These are phyloP conservation scores for Arrhopalites spinosus DNA, from an alignment of 2,888 invertebrate genomes.

Conservation along the genomic window DNA sequence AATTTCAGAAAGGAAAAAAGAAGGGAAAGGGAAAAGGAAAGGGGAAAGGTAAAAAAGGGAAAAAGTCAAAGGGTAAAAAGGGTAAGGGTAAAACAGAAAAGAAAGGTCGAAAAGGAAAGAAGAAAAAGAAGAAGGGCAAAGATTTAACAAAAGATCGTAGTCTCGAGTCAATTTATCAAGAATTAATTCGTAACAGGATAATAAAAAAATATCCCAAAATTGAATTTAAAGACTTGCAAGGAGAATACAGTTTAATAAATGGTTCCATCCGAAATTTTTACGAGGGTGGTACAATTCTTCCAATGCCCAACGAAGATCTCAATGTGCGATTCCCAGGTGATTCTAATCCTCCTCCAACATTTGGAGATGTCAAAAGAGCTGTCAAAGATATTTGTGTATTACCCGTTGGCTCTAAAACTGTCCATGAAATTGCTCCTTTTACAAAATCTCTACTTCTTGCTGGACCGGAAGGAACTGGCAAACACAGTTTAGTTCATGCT, in stretches of 20 bases:
- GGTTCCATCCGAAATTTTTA: constrained; percentile 46
- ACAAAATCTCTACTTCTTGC: constrained; percentile 79
- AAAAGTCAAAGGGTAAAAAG: constrained; percentile 78
- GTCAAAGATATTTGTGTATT: constrained; percentile 86
- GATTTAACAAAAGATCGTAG: constrained; percentile 88
- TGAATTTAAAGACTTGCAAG: constrained; percentile 73
- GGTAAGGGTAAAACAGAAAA: constrained; percentile 59
- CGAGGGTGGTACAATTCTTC: not conserved
- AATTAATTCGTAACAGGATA: constrained; percentile 87
- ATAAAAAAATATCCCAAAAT: constrained; percentile 77
- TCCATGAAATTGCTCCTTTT: constrained; percentile 46
- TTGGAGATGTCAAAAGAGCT: constrained; percentile 84
- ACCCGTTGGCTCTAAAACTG: constrained; percentile 69
- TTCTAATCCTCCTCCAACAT: constrained; percentile 65
- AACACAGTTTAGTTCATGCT: constrained; percentile 82
- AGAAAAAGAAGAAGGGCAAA: constrained; percentile 88
- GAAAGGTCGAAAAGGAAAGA: constrained; percentile 84
- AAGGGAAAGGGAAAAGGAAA: constrained; percentile 13
- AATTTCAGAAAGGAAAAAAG: not conserved
- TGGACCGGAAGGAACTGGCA: constrained; percentile 84
- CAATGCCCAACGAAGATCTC: constrained; percentile 30
- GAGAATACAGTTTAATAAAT: constrained; percentile 72
- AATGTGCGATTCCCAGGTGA: constrained; percentile 60
- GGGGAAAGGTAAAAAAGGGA: constrained; percentile 68
- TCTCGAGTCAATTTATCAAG: constrained; percentile 88